Base-by-base conservation (phyloP, 2,888 invertebrate genomes). In the Seira sanloemensis region DNA sequence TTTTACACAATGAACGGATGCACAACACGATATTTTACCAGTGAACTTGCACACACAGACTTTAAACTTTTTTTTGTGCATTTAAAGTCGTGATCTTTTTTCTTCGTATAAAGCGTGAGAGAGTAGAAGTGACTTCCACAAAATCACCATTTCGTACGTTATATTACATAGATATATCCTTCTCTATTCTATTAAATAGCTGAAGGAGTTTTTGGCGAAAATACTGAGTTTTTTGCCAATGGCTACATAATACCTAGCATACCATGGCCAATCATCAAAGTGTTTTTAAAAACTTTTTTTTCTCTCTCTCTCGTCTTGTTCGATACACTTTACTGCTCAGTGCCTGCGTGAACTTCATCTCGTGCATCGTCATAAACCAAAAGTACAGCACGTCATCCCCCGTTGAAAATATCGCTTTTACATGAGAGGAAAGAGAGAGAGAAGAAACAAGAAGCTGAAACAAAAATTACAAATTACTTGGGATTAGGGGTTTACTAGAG, bases 391-490 rank as follows among this genome's bases (percentile, higher is more conserved):
- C 62, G 62, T 62, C 62, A 23, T 62, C 62, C 23, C 21, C 62
- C 62, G 23, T 62, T 62, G 62, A 62, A 62, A 62, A 62, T 9
- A 5, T 37, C 7, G 12, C 12, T 37, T 37, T 5, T 37, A 12
- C 5, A 37, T 5, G 37, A 37, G 5, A 37, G 37, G 12, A 37
- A 12, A 37, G 37, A 12, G 1, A n/a, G 58, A 12, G 50, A 50
- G 50, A 50, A 50, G 50, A 50, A 50, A 50, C n/a, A 50, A 50
- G 16, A 50, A 2, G 2, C n/a, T 50, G 1, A 50, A 62, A n/a
- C n/a, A n/a, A 62, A 62, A 62, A 62, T 58, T 62, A 62, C 62
- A 62, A 62, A 62, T 62, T 23, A n/a, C 62, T 62, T 62, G n/a
- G n/a, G n/a, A n/a, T n/a, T n/a, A n/a, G n/a, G n/a, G n/a, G n/a